phyloP scores from a whole-genome alignment of 2,113 vertebrate genomes.

The Panthera tigris region DNA sequence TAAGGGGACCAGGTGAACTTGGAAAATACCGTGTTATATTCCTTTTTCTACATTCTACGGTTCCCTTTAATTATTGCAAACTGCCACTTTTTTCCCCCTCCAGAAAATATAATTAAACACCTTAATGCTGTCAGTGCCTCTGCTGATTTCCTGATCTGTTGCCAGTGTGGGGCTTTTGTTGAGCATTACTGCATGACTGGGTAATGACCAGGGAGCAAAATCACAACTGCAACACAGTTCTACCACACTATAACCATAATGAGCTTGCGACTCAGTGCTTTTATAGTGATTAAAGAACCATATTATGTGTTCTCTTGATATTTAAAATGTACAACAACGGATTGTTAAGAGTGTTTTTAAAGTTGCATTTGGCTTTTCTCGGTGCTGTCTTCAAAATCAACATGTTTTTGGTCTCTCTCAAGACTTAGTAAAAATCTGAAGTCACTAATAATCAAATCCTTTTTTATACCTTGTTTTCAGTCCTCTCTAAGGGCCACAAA shows the following conservation, averaged over 20 bases:
- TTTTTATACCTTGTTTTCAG: background rate
- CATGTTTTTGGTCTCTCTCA: background rate
- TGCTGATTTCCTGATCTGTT: background rate
- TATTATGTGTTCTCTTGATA: background rate
- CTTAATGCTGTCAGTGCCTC: background rate
- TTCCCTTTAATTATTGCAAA: constrained; percentile 48
- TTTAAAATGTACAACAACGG: background rate
- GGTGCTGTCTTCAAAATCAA: constrained; percentile 21
- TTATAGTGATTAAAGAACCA: background rate
- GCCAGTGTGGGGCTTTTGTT: background rate
- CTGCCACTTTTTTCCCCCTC: background rate
- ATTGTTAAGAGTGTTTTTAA: background rate
- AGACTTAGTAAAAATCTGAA: constrained; percentile 11
- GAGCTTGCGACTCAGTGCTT: background rate
- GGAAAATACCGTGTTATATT: background rate
- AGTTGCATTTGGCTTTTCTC: constrained; percentile 29
- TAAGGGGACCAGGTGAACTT: background rate
- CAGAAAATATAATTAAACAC: constrained; percentile 67
- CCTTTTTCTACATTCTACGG: background rate
- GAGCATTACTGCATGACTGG: background rate
- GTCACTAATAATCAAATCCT: background rate
- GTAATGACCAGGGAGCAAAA: background rate
- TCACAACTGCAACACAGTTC: background rate
- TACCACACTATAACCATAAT: background rate
- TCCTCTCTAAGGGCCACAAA: background rate